phyloP scores from a whole-genome alignment of 2,113 vertebrate genomes.

The Ciconia maguari region DNA sequence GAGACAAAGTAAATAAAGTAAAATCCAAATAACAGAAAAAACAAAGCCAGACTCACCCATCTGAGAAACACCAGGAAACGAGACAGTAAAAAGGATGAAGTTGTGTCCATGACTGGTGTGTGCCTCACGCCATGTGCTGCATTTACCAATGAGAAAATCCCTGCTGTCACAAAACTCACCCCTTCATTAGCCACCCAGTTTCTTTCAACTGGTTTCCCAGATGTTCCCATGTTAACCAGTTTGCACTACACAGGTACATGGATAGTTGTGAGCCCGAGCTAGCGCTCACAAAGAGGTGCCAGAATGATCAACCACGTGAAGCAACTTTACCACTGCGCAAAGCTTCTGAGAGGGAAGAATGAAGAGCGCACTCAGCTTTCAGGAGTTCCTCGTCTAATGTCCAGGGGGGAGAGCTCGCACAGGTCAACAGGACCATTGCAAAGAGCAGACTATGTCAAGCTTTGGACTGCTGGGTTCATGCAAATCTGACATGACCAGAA shows the following conservation, averaged over 20 bases:
- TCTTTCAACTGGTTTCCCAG: not conserved
- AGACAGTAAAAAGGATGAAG: not conserved
- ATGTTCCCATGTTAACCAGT: not conserved
- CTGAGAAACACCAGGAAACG: not conserved
- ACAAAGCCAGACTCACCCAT: not conserved
- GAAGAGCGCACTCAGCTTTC: not conserved
- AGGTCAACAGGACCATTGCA: not conserved
- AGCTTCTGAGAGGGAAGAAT: rapidly evolving
- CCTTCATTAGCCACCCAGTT: not conserved
- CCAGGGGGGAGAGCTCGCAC: not conserved
- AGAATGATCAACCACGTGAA: rapidly evolving
- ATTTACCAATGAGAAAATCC: not conserved
- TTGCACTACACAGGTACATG: not conserved
- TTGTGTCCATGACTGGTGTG: not conserved
- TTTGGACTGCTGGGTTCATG: not conserved
- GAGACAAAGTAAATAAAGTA: not conserved
- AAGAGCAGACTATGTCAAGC: not conserved
- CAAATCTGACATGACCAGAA: not conserved
- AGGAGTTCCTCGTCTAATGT: not conserved
- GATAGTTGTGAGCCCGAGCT: not conserved
- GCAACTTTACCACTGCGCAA: not conserved
- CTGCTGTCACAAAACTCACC: not conserved
- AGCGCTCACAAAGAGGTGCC: not conserved
- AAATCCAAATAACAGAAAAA: not conserved
- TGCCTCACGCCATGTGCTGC: not conserved